Conservation (phyloP, 2,888 invertebrate genomes). For the Anthophora plumipes region DNA sequence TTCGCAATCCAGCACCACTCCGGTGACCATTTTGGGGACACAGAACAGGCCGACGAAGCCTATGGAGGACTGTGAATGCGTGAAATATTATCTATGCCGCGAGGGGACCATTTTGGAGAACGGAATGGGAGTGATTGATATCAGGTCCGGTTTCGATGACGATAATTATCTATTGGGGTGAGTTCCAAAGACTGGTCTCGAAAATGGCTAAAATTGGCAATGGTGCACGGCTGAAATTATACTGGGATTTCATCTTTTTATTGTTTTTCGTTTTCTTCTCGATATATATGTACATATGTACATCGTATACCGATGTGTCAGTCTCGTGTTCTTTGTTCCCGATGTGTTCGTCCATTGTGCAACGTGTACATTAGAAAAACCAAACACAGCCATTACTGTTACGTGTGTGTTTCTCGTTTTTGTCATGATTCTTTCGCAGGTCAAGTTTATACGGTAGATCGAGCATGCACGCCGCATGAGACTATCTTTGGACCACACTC, state of each 20-base stretch:
- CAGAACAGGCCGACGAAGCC: conserved; percentile 2
- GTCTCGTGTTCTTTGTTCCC: background rate
- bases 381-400: background rate
- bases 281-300: background rate
- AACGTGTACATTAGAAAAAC: background rate
- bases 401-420: background rate
- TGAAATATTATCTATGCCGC: conserved; percentile 91
- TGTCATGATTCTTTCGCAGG: too few relatives aligned
- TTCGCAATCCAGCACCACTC: conserved; percentile 7
- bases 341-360: too few relatives aligned
- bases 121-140: conserved; percentile 91
- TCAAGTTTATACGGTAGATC: background rate
- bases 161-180: conserved; percentile 47
- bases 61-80: conserved; percentile 88
- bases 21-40: background rate
- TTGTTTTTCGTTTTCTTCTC: too few relatives aligned
- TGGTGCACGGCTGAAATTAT: background rate
- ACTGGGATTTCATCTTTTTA: background rate
- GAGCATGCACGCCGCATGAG: conserved; percentile 53
- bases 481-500: conserved; percentile 58
- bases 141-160: conserved; percentile 86
- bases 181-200: conserved; percentile 69
- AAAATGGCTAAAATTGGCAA: background rate
- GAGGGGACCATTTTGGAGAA: conserved; percentile 88
- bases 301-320: background rate